Evolutionary conservation across 2,888 invertebrate species (phyloP), one percentile per base, ranked within the genome.

Genomic region (Scaptomyza parva): DNA sequence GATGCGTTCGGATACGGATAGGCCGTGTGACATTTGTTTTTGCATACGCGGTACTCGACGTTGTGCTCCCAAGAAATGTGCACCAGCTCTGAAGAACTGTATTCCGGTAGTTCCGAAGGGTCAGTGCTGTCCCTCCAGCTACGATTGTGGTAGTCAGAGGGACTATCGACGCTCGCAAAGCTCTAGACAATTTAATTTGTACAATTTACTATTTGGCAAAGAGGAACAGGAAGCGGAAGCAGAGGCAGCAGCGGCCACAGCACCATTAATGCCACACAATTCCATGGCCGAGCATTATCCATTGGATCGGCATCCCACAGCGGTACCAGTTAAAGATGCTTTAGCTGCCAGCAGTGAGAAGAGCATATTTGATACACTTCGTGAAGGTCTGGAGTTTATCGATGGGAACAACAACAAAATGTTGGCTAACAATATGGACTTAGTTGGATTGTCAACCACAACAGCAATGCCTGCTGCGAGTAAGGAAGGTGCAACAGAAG

Each of bases 91-190:
- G 61, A 93, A 94, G 70, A 96, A 96, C 50, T 97, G 97, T 90
- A 92, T 92, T 48, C 96, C 97, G 0, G 93, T 96, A 50, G 93
- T 96, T 53, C 94, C 94, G 50, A 93, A 94, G 37, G 96, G 96
- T 1, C 95, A 96, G 88, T 97, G 97, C 91, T 97, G 97, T 88
- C 96, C 97, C 11, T 95, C 96, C 50, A 96, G 96, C 88, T 97
- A 97, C 90, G 95, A 95, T 83, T 97, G 97, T 89, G 94, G 95
- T 93, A 92, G 94, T 60, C 89, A 89, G 50, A 93, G 93, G 75
- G 88, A 90, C 43, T 86, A 89, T 41, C 62, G 89, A 0, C 78
- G 90, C 3, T 84, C 90, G 5, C 88, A 89, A 59, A 85, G 85
- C 50, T 90, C 90, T 0, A 70, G 90, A 0, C 91, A 91, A 61